phyloP scores from a whole-genome alignment of 2,797 vertebrate genomes.

The Oryzias dopingdopingensis region DNA sequence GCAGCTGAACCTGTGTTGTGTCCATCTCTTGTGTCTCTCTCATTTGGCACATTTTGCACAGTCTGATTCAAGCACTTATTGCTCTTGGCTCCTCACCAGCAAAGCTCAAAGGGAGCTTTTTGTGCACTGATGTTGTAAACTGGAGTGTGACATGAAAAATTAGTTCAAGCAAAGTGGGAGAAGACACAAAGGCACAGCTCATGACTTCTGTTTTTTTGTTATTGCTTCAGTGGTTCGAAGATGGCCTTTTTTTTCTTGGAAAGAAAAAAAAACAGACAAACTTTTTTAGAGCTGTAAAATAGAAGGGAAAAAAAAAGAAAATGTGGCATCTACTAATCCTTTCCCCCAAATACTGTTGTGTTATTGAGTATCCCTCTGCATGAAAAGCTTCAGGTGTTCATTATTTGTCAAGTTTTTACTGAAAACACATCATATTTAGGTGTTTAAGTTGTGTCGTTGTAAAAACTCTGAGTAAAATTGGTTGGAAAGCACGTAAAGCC shows the following conservation, averaged over 20 bases:
- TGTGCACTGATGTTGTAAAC: constrained; percentile 57
- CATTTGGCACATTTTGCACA: constrained; percentile 54
- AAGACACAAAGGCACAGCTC: constrained; percentile 41
- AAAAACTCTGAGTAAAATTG: too few relatives aligned
- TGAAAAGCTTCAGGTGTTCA: too few relatives aligned
- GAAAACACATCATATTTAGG: too few relatives aligned
- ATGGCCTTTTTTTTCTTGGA: constrained; percentile 14
- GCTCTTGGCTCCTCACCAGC: constrained; percentile 24
- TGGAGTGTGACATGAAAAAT: constrained; percentile 56
- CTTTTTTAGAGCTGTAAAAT: too few relatives aligned
- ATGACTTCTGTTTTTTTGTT: constrained; percentile 22
- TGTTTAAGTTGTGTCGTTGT: too few relatives aligned
- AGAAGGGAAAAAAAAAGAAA: too few relatives aligned
- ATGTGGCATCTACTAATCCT: too few relatives aligned
- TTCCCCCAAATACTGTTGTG: too few relatives aligned
- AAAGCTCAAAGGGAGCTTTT: constrained; percentile 37
- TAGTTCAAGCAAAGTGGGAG: constrained; percentile 62
- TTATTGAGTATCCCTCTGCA: too few relatives aligned
- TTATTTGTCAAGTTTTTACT: too few relatives aligned
- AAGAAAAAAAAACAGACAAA: background rate
- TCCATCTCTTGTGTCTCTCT: constrained; percentile 32
- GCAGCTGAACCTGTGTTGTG: constrained; percentile 12
- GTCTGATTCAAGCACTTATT: constrained; percentile 30
- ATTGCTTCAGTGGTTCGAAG: constrained; percentile 16
- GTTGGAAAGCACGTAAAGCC: too few relatives aligned